These are phyloP conservation scores for Heterochromis multidens DNA, from an alignment of 2,113 vertebrate genomes.

Conservation along the genomic window DNA sequence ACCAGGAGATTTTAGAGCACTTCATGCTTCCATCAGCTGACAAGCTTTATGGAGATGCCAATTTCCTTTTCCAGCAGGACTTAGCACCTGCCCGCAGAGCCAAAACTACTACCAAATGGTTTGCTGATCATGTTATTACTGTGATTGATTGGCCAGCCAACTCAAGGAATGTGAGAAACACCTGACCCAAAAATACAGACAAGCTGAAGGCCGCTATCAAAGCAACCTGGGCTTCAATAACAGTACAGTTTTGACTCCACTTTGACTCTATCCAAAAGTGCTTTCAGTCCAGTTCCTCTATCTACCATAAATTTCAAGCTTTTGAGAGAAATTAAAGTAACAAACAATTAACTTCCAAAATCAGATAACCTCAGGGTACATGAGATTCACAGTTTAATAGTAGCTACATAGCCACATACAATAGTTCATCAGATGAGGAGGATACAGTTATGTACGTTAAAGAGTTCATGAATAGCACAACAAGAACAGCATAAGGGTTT, in stretches of 20 bases:
- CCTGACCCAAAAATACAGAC: neutral
- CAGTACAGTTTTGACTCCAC: neutral
- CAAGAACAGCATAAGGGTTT: neutral
- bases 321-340: neutral
- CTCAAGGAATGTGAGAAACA: neutral
- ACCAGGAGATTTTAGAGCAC: neutral
- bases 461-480: too few relatives aligned
- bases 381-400: neutral
- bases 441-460: neutral
- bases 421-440: neutral
- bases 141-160: neutral
- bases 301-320: neutral
- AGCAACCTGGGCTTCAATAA: neutral
- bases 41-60: neutral
- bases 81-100: neutral
- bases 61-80: neutral
- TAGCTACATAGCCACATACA: neutral
- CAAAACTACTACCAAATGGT: neutral
- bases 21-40: neutral
- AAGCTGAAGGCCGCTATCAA: neutral
- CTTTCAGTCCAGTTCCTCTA: neutral
- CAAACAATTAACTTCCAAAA: neutral
- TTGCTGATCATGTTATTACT: neutral
- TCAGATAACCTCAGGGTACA: neutral
- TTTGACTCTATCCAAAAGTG: neutral